Evolutionary conservation across 2,888 invertebrate species (phyloP), one percentile per base, ranked within the genome.

Genomic region (Polietes domitor): DNA sequence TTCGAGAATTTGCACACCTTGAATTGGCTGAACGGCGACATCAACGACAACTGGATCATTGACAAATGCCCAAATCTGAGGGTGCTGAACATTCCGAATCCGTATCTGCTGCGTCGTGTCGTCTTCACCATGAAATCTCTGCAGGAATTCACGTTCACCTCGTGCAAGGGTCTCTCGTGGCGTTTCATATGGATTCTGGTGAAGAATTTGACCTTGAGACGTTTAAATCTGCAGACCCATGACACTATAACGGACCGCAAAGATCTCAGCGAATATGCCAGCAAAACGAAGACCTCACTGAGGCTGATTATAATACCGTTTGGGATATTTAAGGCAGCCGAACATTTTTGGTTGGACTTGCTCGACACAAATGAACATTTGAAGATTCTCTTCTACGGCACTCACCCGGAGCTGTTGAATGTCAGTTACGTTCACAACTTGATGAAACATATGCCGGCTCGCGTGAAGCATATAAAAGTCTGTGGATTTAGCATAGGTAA

Each of bases 11-110:
- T 81, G 9, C 84, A 81, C 21, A 81, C 81, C 0, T 26, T 84
- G 10, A 50, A 70, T n/a, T 84, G 84, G 84, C 7, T 84, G 1
- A 84, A 78, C 47, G 84, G 84, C 17, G 84, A 84, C 32, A 84
- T 84, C 10, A 84, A 84, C 21, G 78, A 84, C 21, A 76, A 84
- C 10, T 84, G 84, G 84, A 78, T 84, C 63, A 84, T 84, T 3
- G 84, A 84, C 17, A 84, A 84, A 61, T 81, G 80, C 19, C 84
- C 84, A 0, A 76, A 80, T 26, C 19, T 84, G 47, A 80, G 72
- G 72, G 75, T 78, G 50, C 61, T 84, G 0, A 74, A 84, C 47
- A 80, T 84, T 50, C 83, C 80, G 9, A 84, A 84, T 78, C 77
- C 80, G 0, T 84, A 84, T 73, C 12, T 84, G 41, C 37, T 84